Evolutionary conservation across 35 echinoderm and acorn worm species (phyloP), one percentile per base, ranked within the genome.

Genomic region (Acanthaster planci): DNA sequence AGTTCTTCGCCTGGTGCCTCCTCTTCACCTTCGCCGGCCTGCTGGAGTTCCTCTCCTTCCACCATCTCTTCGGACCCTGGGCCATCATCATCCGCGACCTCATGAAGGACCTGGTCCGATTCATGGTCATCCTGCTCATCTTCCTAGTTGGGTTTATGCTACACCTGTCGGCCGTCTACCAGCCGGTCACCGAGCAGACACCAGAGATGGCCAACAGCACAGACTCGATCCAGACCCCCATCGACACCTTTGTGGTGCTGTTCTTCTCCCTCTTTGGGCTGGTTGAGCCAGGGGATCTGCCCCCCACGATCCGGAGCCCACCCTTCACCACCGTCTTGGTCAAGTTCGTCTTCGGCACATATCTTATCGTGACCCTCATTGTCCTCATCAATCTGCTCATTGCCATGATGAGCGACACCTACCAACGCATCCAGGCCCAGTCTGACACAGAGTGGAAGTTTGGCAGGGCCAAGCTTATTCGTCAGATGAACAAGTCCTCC

Each of bases 321-420:
- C 23, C 36, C 23, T 93, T 97, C 78, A 97, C 91, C 4, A 15
- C 60, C 27, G 39, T 64, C 18, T 75, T 99, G 12, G 79, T 94
- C 6, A 94, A 94, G 76, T 67, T 99, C 5, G 96, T 99, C 1
- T 99, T 94, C 81, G 96, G 96, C 27, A 90, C 92, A 15, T 99
- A 99, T 50, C 68, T 99, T n/a, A 89, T 99, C 52, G 96, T 99
- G 16, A 99, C 96, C n/a, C 85, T 99, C 68, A 99, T 99, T 51
- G 92, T 99, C 35, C 76, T 99, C 31, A 99, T 99, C 78, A 99
- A 99, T 84, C 53, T 99, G 9, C 81, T 99, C 54, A 97, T 99
- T 38, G 96, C 96, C 83, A 99, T 99, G 96, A 99, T 99, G 96
- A 94, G 92, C 40, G 96, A 99, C 37, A 99, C 96, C 27, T 99